These are phyloP conservation scores for Morone saxatilis DNA, from an alignment of 2,113 vertebrate genomes.

Conservation along the genomic window DNA sequence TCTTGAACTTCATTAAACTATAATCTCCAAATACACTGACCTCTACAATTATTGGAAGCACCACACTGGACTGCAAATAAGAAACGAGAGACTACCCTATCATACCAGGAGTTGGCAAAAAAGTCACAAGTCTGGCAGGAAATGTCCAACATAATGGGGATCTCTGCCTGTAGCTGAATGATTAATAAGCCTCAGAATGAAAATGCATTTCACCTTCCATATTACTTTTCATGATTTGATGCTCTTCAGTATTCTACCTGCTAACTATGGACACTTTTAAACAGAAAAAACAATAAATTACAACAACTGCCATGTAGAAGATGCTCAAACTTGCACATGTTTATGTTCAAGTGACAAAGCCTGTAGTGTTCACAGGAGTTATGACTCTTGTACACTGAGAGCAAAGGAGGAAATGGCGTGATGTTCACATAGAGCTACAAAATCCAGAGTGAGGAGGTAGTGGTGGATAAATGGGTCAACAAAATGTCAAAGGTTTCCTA, in stretches of 20 bases:
- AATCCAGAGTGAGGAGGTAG: no score
- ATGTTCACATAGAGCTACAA: neutral
- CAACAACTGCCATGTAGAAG: neutral
- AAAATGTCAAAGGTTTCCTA: no score
- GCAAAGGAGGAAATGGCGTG: neutral
- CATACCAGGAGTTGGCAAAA: neutral
- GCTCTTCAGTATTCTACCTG: neutral
- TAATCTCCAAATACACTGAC: conserved; percentile 24
- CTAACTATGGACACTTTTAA: neutral
- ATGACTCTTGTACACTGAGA: neutral
- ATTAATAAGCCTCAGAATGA: neutral
- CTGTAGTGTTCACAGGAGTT: no score
- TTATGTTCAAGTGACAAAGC: neutral
- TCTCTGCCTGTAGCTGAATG: neutral
- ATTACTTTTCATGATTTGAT: neutral
- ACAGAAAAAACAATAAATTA: neutral
- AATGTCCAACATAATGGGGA: neutral
- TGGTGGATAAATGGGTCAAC: no score
- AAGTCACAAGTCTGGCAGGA: neutral
- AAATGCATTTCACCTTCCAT: neutral
- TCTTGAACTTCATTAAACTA: conserved; percentile 38
- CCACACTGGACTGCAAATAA: conserved; percentile 21
- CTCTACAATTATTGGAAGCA: neutral
- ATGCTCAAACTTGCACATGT: neutral
- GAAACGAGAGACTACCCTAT: neutral